Base-by-base conservation (phyloP, 2,113 vertebrate species). In the Struthidea cinerea region DNA sequence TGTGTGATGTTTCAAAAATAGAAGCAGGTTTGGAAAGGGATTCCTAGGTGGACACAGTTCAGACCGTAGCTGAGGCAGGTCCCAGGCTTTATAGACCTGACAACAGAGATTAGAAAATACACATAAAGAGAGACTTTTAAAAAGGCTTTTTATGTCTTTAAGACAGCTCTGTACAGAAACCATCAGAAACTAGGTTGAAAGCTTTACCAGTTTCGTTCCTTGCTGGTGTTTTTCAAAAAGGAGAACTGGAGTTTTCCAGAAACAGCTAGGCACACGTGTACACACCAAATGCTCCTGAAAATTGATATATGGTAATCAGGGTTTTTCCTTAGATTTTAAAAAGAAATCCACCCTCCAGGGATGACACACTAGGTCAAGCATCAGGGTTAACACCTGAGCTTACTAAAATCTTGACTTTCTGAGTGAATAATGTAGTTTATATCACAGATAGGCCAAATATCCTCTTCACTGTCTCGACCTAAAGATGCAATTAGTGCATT, bases 381-480 rank as follows among this genome's bases (percentile, higher is more conserved):
- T 33, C 52, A 59, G 44, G 37, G 35, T 96, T 90, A 94, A 93
- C 86, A 87, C 80, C 84, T 89, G 84, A 78, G 60, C 69, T 91
- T 91, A 82, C 44, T 37, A 17, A 84, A 91, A 89, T 91, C 87
- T 71, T 78, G 60, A 71, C 84, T 84, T 78, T 71, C 80, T 63
- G 76, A 41, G 28, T 50, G 89, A 93, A 46, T n/a, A 30, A n/a
- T 30, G 63, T 17, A 22, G 47, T 65, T 94, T 46, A 19, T 60
- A 60, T 71, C 70, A 55, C 74, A 94, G 61, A 56, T 24, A 70
- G 57, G 75, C 60, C 52, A 73, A 93, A 52, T 21, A 63, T n/a
- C 67, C 44, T 77, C 57, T 65, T 86, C 5, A 0, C 33, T 60
- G 8, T 27, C 41, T 68, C 9, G 3, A 26, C 49, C 39, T 39